Evolutionary conservation across 2,797 vertebrate genomes (phyloP).

Genomic region (Cuculus canorus): DNA sequence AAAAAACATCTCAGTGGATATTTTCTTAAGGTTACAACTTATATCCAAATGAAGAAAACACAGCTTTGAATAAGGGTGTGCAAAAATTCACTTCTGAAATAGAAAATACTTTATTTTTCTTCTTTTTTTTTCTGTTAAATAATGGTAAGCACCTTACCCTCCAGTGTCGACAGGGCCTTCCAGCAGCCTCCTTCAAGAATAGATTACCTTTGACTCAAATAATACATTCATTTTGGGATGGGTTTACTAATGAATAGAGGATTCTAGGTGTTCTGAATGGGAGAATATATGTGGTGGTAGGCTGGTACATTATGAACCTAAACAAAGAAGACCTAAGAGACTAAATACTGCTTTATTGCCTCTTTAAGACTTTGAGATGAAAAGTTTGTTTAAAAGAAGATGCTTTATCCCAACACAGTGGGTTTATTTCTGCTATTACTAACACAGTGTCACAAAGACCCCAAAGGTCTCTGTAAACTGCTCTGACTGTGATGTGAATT

Average conservation of each 20-base stretch:
- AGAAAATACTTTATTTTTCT: background rate
- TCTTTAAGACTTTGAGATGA: background rate
- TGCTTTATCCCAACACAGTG: background rate
- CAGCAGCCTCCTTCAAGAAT: background rate
- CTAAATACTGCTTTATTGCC: constrained; percentile 23
- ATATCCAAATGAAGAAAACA: background rate
- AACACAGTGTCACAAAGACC: background rate
- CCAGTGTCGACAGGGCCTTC: background rate
- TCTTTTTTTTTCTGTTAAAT: background rate
- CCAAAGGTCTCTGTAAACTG: background rate
- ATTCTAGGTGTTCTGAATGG: constrained; percentile 5
- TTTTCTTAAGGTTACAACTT: background rate
- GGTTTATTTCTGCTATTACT: background rate
- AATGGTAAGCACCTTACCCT: background rate
- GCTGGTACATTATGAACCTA: background rate
- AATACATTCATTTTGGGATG: background rate
- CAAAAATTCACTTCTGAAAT: background rate
- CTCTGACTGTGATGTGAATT: background rate
- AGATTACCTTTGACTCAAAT: background rate
- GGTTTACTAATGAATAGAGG: background rate
- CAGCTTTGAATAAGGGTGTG: background rate
- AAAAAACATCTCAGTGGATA: background rate
- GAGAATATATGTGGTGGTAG: background rate
- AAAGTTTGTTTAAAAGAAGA: constrained; percentile 27
- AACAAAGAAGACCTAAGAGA: background rate